These are phyloP conservation scores for Antheraea pernyi DNA, from an alignment of 1,140 invertebrate species.

Conservation along the genomic window DNA sequence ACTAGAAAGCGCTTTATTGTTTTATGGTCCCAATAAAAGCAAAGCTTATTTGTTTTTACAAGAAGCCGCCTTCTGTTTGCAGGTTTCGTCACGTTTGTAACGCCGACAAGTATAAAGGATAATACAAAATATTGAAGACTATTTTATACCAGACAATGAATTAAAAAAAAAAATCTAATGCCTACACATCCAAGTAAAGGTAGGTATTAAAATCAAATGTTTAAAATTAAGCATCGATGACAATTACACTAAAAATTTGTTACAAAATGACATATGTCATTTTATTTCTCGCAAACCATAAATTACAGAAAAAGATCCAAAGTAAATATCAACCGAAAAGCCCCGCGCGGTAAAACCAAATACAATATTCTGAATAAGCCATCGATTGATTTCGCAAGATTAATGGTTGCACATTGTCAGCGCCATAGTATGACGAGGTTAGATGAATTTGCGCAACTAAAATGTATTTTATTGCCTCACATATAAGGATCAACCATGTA, in stretches of 20 bases:
- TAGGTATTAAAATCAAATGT: not conserved
- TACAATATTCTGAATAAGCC: constrained; percentile 78
- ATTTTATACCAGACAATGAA: not conserved
- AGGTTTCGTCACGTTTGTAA: constrained; percentile 30
- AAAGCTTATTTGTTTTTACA: constrained; percentile 43
- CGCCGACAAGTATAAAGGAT: constrained; percentile 18
- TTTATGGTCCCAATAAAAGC: constrained; percentile 49
- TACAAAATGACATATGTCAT: constrained; percentile 58
- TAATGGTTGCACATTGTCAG: constrained; percentile 77
- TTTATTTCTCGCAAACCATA: constrained; percentile 56
- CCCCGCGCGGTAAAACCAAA: constrained; percentile 70
- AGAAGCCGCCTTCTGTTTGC: constrained; percentile 50
- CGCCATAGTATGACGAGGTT: constrained; percentile 68
- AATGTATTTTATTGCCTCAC: constrained; percentile 55
- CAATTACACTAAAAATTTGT: not conserved
- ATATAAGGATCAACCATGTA: constrained; percentile 57
- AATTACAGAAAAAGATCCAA: constrained; percentile 72
- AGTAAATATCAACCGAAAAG: constrained; percentile 70
- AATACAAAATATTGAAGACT: constrained; percentile 12
- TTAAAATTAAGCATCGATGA: not conserved
- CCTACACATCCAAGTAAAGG: not conserved
- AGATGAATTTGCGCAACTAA: constrained; percentile 48
- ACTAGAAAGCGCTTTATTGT: constrained; percentile 55
- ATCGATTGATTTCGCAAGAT: constrained; percentile 78
- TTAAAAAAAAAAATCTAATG: too few species aligned